These are phyloP conservation scores for Leptoteleia sp. DNA, from an alignment of 1,140 invertebrate species.

Conservation along the genomic window DNA sequence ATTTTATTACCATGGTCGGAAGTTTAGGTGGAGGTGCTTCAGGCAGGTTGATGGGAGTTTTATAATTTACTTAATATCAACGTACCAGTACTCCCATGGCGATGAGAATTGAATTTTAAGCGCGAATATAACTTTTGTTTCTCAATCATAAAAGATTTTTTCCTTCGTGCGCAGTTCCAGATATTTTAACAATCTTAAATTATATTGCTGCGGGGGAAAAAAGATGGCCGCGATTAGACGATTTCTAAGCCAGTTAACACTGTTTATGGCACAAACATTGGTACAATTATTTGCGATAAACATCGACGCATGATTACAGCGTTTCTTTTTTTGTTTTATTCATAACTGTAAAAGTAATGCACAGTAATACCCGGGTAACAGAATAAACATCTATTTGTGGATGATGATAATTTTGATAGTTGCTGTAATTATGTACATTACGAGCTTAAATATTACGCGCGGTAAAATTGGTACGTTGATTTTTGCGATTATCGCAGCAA, in stretches of 20 bases:
- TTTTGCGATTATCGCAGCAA: constrained; percentile 8
- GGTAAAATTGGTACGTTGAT: constrained; percentile 9
- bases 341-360: constrained; percentile 27
- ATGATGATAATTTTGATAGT: constrained; percentile 19
- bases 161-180: constrained; percentile 1
- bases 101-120: constrained; percentile 25
- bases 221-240: too few relatives aligned
- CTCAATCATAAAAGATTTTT: constrained; percentile 4
- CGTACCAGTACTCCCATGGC: constrained; percentile 4
- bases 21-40: constrained; percentile 28
- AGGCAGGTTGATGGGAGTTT: constrained; percentile 19
- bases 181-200: too few relatives aligned
- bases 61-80: constrained; percentile 39
- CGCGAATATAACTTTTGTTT: constrained; percentile 12
- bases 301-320: constrained; percentile 20
- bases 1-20: constrained; percentile 28
- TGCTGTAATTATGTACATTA: constrained; percentile 24
- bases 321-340: constrained; percentile 33
- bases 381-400: constrained; percentile 12
- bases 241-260: constrained; percentile 16
- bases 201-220: too few relatives aligned
- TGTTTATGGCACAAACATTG: constrained; percentile 12
- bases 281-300: constrained; percentile 32
- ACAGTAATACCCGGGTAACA: constrained; percentile 34
- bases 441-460: constrained; percentile 5